Conservation (phyloP, 2,113 vertebrate genomes). For the Columbina picui region DNA sequence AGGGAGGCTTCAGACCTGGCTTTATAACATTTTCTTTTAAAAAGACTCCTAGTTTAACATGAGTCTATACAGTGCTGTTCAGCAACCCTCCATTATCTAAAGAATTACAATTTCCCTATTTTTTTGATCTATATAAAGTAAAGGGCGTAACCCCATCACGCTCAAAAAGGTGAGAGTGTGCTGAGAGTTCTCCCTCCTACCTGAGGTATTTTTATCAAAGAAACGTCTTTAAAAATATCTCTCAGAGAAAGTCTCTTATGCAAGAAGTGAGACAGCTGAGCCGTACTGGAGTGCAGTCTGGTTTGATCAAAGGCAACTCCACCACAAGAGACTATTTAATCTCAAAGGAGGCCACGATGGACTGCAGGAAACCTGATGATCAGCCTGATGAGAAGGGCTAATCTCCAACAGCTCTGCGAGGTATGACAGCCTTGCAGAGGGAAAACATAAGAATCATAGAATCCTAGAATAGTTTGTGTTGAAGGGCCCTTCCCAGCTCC, state of each 20-base stretch:
- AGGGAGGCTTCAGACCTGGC: not conserved
- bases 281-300: not conserved
- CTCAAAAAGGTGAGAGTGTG: slow-evolving; percentile 16
- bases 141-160: slow-evolving; percentile 12
- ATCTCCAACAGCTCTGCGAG: not conserved
- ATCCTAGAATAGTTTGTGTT: too few species aligned
- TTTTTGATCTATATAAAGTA: slow-evolving; percentile 29
- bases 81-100: not conserved
- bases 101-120: not conserved
- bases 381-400: not conserved
- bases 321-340: not conserved
- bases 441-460: not conserved
- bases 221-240: slow-evolving; percentile 43
- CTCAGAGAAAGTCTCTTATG: slow-evolving; percentile 32
- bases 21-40: not conserved
- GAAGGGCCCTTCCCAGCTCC: too few species aligned
- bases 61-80: not conserved
- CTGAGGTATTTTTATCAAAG: slow-evolving; percentile 49
- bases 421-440: not conserved
- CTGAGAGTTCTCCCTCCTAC: slow-evolving; percentile 31
- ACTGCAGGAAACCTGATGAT: not conserved
- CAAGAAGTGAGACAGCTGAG: slow-evolving; percentile 22
- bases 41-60: not conserved
- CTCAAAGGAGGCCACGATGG: not conserved
- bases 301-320: not conserved